Evolutionary conservation across 2,113 vertebrate genomes (phyloP), one percentile per base, ranked within the genome.

Genomic region (Pagrus major): DNA sequence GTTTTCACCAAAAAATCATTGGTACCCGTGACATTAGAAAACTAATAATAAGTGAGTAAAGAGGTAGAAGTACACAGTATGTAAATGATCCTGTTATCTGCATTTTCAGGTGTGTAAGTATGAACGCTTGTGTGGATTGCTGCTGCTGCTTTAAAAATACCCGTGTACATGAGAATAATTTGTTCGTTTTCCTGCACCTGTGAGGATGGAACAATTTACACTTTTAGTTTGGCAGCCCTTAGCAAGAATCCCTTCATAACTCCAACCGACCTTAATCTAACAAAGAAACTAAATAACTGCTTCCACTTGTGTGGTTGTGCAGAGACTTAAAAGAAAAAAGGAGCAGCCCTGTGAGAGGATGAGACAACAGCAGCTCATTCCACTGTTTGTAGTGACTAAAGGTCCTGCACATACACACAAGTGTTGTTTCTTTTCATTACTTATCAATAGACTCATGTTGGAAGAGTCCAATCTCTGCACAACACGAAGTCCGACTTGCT

Each of bases 291-390:
- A 71, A 29, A 14, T 35, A 44, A 49, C 49, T 9, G 15, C 25
- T 37, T 59, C 18, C 29, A 25, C 41, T 25, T 35, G 20, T 59
- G 42, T 47, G 42, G 55, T 14, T 12, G 9, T 59, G 42, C 31
- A 47, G 33, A 35, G 6, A 3, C 21, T 58, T 79, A 18, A 35
- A 20, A 72, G 23, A 78, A 35, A 71, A 25, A 46, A 49, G 6
- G 0, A 27, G 20, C 27, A n/a, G 23, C 39, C 47, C 21, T 23
- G 47, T 29, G 9, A 64, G 51, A 35, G 31, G 0, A 61, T 27
- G 65, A 54, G 68, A 60, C 27, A n/a, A 20, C 60, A 3, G 44
- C 71, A 75, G 64, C 37, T 47, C 41, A 46, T n/a, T 7, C 64
- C n/a, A n/a, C 46, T 5, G 8, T 67, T n/a, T 42, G 23, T 31